Percentiles rank a stretch among this genome's conserved stretches.
These are phyloP conservation scores for Notothenia coriiceps DNA, from an alignment of 2,113 vertebrate genomes.

Conservation along the genomic window DNA sequence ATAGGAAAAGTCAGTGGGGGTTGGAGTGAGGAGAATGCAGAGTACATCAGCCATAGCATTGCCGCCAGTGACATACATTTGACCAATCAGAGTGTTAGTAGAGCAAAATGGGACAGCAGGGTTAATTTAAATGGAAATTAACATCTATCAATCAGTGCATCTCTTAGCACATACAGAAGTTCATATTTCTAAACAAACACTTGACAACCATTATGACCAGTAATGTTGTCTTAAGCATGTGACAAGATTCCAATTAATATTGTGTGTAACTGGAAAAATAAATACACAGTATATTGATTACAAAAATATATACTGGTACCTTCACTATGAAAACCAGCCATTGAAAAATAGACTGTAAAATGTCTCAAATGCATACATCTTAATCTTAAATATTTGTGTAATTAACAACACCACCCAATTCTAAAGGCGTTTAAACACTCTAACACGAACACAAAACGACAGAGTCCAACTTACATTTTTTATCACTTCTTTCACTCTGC, in stretches of 20 bases:
- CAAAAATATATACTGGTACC: neutral
- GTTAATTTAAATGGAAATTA: slow-evolving; percentile 28
- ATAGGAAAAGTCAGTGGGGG: slow-evolving; percentile 67
- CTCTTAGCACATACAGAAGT: slow-evolving; percentile 4
- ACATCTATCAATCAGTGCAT: slow-evolving; percentile 19
- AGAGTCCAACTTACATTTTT: slow-evolving; percentile 93
- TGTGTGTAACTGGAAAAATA: slow-evolving; percentile 3
- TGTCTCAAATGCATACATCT: slow-evolving; percentile 9
- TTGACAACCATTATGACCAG: slow-evolving; percentile 31
- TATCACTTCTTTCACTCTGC: slow-evolving; percentile 93
- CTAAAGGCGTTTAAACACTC: neutral
- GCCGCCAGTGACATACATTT: slow-evolving; percentile 78
- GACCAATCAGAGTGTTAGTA: slow-evolving; percentile 59
- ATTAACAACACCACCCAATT: neutral
- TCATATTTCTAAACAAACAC: slow-evolving; percentile 16
- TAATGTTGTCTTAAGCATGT: slow-evolving; percentile 2
- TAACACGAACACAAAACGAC: slow-evolving; percentile 12
- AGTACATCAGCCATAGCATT: slow-evolving; percentile 87
- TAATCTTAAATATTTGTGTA: neutral
- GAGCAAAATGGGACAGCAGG: slow-evolving; percentile 52
- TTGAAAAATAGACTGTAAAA: slow-evolving; percentile 8
- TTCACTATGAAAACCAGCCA: neutral
- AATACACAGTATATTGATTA: neutral
- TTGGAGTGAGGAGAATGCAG: slow-evolving; percentile 70
- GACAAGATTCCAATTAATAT: neutral